Percentiles rank a stretch among this genome's conserved stretches.
Evolutionary conservation across 2,113 vertebrate species (phyloP).

Genomic region (Brachionichthys hirsutus): DNA sequence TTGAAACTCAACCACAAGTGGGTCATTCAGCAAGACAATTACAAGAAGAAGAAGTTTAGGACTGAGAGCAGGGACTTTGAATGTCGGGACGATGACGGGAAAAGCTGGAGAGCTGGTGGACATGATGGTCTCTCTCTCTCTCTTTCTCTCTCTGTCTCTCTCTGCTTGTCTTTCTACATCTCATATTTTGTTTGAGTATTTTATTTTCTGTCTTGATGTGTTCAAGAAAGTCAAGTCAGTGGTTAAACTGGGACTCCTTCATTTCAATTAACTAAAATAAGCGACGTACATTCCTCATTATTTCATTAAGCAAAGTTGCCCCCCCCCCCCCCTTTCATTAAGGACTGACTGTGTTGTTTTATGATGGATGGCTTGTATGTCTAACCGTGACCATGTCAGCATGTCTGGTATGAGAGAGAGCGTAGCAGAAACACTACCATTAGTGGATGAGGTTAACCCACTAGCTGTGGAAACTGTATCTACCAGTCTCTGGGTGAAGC

Average conservation of each 20-base stretch:
- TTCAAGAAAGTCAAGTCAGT: slow-evolving; percentile 12
- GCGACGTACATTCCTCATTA: slow-evolving; percentile 13
- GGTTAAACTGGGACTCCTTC: slow-evolving; percentile 6
- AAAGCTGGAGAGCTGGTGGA: too few species aligned
- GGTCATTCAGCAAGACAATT: too few species aligned
- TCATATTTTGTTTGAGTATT: background rate
- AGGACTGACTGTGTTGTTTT: slow-evolving; percentile 26
- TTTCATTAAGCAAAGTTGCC: slow-evolving; percentile 6
- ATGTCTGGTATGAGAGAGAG: slow-evolving; percentile 33
- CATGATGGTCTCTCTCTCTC: too few species aligned
- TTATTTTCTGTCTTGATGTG: slow-evolving; percentile 7
- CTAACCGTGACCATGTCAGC: slow-evolving; percentile 20
- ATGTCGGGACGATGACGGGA: too few species aligned
- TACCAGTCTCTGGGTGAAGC: slow-evolving; percentile 30
- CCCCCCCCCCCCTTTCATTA: slow-evolving; percentile 10
- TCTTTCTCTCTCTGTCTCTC: slow-evolving; percentile 8
- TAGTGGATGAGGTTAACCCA: slow-evolving; percentile 42
- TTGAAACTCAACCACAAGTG: too few species aligned
- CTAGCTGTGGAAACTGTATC: slow-evolving; percentile 38
- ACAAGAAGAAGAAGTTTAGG: too few species aligned
- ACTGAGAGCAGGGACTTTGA: too few species aligned
- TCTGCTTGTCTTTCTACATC: background rate
- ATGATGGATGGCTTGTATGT: slow-evolving; percentile 24
- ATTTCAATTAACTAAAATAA: slow-evolving; percentile 26
- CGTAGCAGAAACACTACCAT: slow-evolving; percentile 31